Evolutionary conservation across 2,888 invertebrate species (phyloP).

Genomic region (Drosophila neonasuta): DNA sequence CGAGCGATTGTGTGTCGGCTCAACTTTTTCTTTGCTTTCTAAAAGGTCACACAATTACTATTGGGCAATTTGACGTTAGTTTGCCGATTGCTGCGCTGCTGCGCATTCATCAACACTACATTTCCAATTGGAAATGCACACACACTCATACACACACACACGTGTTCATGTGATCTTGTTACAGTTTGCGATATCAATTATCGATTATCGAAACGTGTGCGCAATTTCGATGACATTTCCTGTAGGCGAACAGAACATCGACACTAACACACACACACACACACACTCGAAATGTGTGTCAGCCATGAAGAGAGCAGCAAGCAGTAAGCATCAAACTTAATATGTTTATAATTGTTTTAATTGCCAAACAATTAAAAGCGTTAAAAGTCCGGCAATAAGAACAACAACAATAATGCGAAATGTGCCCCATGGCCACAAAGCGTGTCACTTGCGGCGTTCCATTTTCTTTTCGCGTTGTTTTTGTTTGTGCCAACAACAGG

Average conservation of each 20-base stretch:
- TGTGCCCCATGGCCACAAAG: slow-evolving; percentile 43
- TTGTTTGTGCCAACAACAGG: slow-evolving; percentile 44
- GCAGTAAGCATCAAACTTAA: slow-evolving; percentile 45
- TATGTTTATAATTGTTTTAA: slow-evolving; percentile 72
- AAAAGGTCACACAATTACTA: slow-evolving; percentile 5
- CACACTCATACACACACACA: neutral
- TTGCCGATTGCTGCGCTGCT: neutral
- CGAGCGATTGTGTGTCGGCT: no score
- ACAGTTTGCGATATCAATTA: slow-evolving; percentile 35
- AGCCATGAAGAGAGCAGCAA: slow-evolving; percentile 25
- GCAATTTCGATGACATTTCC: slow-evolving; percentile 21
- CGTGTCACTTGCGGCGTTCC: slow-evolving; percentile 36
- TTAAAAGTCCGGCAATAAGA: slow-evolving; percentile 22
- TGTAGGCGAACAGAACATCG: slow-evolving; percentile 4
- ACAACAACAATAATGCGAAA: slow-evolving; percentile 42
- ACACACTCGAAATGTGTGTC: slow-evolving; percentile 59
- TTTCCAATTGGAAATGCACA: neutral
- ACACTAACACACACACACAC: neutral
- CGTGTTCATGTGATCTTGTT: slow-evolving; percentile 16
- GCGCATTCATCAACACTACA: neutral
- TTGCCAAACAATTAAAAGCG: slow-evolving; percentile 66
- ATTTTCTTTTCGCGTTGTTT: slow-evolving; percentile 1
- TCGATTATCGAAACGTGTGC: slow-evolving; percentile 23
- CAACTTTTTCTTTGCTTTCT: neutral
- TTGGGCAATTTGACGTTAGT: neutral